Evolutionary conservation across 2,888 invertebrate species (phyloP).

Genomic region (Platycnemis pennipes): DNA sequence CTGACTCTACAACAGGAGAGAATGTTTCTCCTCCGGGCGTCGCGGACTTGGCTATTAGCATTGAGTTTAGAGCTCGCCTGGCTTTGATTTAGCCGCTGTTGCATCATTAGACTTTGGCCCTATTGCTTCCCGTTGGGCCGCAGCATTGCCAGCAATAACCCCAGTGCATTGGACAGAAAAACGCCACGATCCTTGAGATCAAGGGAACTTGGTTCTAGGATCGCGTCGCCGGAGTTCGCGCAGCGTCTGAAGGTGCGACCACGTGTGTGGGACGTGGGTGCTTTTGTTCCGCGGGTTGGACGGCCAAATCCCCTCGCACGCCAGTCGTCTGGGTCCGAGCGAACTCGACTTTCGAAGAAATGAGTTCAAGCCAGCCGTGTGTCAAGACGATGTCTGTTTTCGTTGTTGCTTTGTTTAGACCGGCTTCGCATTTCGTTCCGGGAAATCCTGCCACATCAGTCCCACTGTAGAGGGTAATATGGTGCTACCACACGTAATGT

Average conservation of each 20-base stretch:
- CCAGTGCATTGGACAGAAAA: neutral
- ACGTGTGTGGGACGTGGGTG: neutral
- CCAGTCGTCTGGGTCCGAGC: neutral
- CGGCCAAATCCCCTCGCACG: neutral
- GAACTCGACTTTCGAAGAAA: neutral
- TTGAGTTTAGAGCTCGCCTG: neutral
- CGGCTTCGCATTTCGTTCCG: neutral
- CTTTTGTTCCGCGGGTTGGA: neutral
- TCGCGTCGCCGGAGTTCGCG: neutral
- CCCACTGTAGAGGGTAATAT: neutral
- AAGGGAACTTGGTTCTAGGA: neutral
- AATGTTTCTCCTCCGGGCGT: neutral
- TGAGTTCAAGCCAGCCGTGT: neutral
- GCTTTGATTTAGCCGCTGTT: neutral
- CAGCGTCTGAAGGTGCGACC: neutral
- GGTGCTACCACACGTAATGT: neutral
- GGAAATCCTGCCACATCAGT: neutral
- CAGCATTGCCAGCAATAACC: conserved; percentile 35
- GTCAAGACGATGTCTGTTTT: neutral
- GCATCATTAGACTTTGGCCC: conserved; percentile 45
- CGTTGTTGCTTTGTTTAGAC: neutral
- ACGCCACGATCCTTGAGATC: neutral
- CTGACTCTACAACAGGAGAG: neutral
- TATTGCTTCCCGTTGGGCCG: neutral
- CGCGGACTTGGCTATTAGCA: neutral